Evolutionary conservation across 2,888 invertebrate genomes (phyloP), one percentile per base, ranked within the genome.

Genomic region (Elmis aenea): DNA sequence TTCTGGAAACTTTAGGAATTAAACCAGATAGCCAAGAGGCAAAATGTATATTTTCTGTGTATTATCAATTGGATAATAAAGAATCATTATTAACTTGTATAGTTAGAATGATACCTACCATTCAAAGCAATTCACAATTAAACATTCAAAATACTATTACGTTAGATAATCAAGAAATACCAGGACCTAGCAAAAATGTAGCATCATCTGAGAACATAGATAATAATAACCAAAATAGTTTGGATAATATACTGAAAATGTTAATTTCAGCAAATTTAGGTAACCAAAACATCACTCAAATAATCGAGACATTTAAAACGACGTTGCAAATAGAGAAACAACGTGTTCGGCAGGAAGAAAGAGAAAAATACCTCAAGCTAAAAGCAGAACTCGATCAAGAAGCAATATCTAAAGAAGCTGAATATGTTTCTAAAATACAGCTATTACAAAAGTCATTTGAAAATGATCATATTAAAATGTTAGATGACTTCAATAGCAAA

Each of bases 1-100:
- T 76, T 37, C 58, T 76, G 11, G 59, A 63, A 45, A 56, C 60
- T 4, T 23, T 65, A 4, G 62, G 62, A 18, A 43, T 60, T 18
- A 15, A 37, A 4, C 31, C 45, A 10, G 40, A 50, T 24, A 50
- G 51, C 3, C 35, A 50, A 5, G 43, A 52, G 15, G 52, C 48
- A 5, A 41, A 37, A 21, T 46, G 39, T 18, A 42, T 62, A 20
- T 45, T 35, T 24, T 18, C 21, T 8, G 26, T 37, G 3, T 60
- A 59, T 43, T 40, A 44, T 16, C 38, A 38, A 10, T 25, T 20
- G 11, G 20, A 14, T 4, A 33, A 31, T 24, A 28, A 47, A 4
- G 49, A 52, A 15, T 38, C 56, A 2, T 43, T 59, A n/a, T 39
- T 59, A 5, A 41, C 46, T 4, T 54, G 56, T 27, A 41, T 59